phyloP scores from a whole-genome alignment of 2,113 vertebrate genomes.

The Bubo scandiacus region DNA sequence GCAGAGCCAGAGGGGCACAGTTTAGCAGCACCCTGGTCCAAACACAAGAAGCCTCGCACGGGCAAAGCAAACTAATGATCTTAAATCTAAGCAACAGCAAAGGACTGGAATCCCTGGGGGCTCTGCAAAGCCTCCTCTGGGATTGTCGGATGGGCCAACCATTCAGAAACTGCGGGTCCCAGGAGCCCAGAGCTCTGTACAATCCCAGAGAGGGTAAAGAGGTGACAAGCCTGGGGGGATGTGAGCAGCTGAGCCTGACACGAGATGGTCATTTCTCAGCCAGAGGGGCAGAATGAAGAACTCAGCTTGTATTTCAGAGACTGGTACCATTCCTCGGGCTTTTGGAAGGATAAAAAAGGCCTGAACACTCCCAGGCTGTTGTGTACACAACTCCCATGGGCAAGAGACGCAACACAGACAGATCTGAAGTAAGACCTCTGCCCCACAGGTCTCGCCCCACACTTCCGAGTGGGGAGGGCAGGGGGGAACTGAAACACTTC shows the following conservation, averaged over 20 bases:
- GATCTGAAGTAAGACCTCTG: neutral
- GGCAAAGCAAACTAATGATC: neutral
- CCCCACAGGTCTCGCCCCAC: neutral
- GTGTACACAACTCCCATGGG: neutral
- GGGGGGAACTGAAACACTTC: neutral
- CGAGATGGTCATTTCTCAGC: too few species aligned
- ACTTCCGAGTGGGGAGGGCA: neutral
- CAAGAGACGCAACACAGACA: fast-evolving
- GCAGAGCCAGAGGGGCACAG: neutral
- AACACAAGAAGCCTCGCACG: neutral
- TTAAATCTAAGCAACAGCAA: neutral
- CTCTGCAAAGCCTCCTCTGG: neutral
- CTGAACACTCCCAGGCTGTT: neutral
- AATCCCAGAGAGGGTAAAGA: neutral
- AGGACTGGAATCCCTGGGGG: neutral
- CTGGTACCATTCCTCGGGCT: neutral
- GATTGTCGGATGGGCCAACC: neutral
- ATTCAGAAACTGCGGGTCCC: fast-evolving
- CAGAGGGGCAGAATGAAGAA: too few species aligned
- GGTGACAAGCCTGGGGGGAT: neutral
- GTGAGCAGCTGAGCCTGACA: neutral
- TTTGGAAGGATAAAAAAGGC: neutral
- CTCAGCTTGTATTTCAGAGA: neutral
- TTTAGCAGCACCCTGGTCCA: neutral
- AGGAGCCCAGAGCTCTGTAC: neutral